Evolutionary conservation across 2,888 invertebrate species (phyloP).

Genomic region (Acronicta aceris): DNA sequence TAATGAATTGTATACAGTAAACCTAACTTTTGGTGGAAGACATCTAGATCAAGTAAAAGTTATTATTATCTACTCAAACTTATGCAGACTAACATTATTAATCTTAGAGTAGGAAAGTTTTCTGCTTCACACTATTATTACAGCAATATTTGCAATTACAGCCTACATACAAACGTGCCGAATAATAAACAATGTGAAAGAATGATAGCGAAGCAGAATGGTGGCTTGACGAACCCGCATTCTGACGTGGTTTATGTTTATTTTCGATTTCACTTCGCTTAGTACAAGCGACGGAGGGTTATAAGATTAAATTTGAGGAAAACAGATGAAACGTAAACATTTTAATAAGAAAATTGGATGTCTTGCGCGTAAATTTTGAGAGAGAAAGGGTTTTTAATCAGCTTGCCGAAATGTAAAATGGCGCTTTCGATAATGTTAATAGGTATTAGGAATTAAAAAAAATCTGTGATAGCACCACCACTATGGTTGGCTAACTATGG

Average conservation of each 20-base stretch:
- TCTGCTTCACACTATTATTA: constrained; percentile 30
- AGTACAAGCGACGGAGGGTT: constrained; percentile 66
- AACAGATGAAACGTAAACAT: constrained; percentile 63
- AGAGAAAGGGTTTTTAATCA: constrained; percentile 23
- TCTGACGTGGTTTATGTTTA: constrained; percentile 69
- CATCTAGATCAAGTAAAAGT: too few species aligned
- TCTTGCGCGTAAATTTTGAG: constrained; percentile 26
- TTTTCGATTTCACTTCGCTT: constrained; percentile 80
- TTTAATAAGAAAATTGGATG: constrained; percentile 48
- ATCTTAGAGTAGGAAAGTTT: constrained; percentile 36
- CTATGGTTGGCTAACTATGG: too few species aligned
- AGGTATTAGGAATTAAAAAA: neutral
- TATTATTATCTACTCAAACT: constrained; percentile 10
- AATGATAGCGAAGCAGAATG: constrained; percentile 41
- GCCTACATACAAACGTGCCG: constrained; percentile 23
- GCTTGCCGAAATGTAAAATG: neutral
- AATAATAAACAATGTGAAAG: constrained; percentile 54
- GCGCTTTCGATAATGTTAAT: neutral
- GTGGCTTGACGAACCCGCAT: constrained; percentile 72
- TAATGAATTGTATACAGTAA: too few species aligned
- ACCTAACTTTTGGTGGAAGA: too few species aligned
- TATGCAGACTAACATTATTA: constrained; percentile 26
- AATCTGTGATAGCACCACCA: neutral
- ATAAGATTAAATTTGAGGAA: constrained; percentile 65
- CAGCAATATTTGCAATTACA: constrained; percentile 20